Base-by-base conservation (phyloP, 2,797 vertebrate genomes). In the Netta rufina region DNA sequence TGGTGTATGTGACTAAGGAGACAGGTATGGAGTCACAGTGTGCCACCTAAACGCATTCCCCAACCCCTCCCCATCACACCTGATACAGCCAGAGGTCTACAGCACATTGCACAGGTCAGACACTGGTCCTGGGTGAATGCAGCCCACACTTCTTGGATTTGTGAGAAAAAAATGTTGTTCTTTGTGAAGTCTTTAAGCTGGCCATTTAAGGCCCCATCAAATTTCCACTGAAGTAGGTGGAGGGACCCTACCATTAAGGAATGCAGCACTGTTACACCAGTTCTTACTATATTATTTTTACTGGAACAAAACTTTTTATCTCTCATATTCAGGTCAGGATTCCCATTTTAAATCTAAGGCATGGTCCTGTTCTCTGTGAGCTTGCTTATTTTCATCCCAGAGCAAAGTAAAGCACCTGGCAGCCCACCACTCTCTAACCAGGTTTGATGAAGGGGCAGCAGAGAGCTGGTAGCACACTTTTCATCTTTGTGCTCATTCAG, bases 41-140 rank as follows among this genome's bases (percentile, higher is more conserved):
- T 22, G 43, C 27, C n/a, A 10, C 38, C 38, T 54, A 11, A 0
- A 8, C 5, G 32, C 2, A 1, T 12, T 24, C 49, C 36, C 36
- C 8, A 8, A 1, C 78, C 21, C 67, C 60, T 51, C 25, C n/a
- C 14, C 17, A 0, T 32, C 38, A 0, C 11, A 0, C 9, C 70
- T 11, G 19, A 0, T 6, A 11, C 17, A 7, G 38, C 74, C 4
- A 2, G 9, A 28, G 43, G 38, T 12, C 5, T 16, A 4, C 39
- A 27, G 65, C 1, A 0, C 32, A 70, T 24, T 61, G 1, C 51
- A 21, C 4, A 15, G 13, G 8, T 3, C 70, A 16, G 64, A 16
- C 28, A 5, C 36, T n/a, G 1, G 5, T 6, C 66, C 74, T 16
- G 53, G 7, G 13, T 16, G 13, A 3, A 2, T 8, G 24, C 67